Evolutionary conservation across 2,888 invertebrate species (phyloP), one percentile per base, ranked within the genome.

Genomic region (Chirona hameri): DNA sequence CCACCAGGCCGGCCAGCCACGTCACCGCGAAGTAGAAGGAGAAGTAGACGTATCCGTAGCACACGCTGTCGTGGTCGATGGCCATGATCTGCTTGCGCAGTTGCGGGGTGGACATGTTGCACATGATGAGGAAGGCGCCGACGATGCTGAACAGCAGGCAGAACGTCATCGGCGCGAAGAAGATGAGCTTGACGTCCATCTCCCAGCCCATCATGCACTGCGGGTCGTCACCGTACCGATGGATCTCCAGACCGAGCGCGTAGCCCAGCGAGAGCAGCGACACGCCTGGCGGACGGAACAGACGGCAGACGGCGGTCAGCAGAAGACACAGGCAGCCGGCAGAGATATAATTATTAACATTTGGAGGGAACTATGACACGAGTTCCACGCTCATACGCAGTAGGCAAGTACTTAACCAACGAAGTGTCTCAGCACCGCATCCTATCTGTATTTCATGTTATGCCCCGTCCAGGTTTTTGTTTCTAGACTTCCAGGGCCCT

Each of bases 51-150:
- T 83, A 83, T 0, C 85, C 85, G 14, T 79, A 55, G 81, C 84
- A 84, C 83, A 85, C 83, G 1, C 84, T 84, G 4, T 83, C 84
- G 81, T 84, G 84, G 79, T 85, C 85, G n/a, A 83, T 84, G 21
- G 84, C 82, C 0, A 85, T 76, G 72, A 82, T 84, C 82, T 84
- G 83, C 81, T 84, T 84, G 69, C 85, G 84, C 69, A 69, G 69
- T 29, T 69, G 69, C 10, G 69, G 69, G 12, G 84, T 83, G 31
- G 80, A 82, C 39, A 84, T 76, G 80, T 84, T 84, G 81, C 82
- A 83, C 76, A 84, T n/a, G 46, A 84, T 82, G 72, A 84, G 83
- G 31, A 81, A 4, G n/a, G 72, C 83, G 55, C 76, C 84, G 82
- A 84, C 82, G 79, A 83, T 46, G 65, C 81, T 83, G 27, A 83